Percentiles rank a stretch among this genome's conserved stretches.
These are phyloP conservation scores for Lordiphosa collinella DNA, from an alignment of 1,140 invertebrate genomes.

Conservation along the genomic window DNA sequence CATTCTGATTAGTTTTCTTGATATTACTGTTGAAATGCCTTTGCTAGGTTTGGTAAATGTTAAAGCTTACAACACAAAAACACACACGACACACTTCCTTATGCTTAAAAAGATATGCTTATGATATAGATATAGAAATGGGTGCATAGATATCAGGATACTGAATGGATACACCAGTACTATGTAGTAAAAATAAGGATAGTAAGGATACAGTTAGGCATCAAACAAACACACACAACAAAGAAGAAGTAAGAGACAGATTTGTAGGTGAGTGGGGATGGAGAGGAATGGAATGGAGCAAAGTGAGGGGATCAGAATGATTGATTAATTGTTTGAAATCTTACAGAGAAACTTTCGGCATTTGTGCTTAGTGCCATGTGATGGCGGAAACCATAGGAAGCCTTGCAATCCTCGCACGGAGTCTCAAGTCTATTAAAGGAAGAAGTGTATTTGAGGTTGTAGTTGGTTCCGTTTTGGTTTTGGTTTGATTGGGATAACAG, in stretches of 20 bases:
- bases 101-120: conserved; percentile 4
- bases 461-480: conserved; percentile 10
- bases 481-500: no score
- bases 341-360: conserved; percentile 82
- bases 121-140: background rate
- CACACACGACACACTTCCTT: conserved; percentile 20
- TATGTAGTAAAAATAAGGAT: background rate
- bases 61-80: conserved; percentile 18
- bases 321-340: conserved; percentile 16
- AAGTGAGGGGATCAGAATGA: no score
- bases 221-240: conserved; percentile 6
- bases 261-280: no score
- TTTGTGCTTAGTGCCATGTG: conserved; percentile 83
- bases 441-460: conserved; percentile 4
- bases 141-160: conserved; percentile 8
- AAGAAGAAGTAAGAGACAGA: no score
- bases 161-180: conserved; percentile 3
- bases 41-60: background rate
- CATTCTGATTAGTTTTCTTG: no score
- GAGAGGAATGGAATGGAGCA: no score
- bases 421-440: conserved; percentile 51
- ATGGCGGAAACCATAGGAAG: conserved; percentile 85
- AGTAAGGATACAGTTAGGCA: background rate
- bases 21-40: background rate
- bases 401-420: conserved; percentile 81